A percentile compares a stretch with the other conserved stretches of the same genome.
Conservation (phyloP, 2,113 vertebrate species). For the Notarius lentiginosus region DNA sequence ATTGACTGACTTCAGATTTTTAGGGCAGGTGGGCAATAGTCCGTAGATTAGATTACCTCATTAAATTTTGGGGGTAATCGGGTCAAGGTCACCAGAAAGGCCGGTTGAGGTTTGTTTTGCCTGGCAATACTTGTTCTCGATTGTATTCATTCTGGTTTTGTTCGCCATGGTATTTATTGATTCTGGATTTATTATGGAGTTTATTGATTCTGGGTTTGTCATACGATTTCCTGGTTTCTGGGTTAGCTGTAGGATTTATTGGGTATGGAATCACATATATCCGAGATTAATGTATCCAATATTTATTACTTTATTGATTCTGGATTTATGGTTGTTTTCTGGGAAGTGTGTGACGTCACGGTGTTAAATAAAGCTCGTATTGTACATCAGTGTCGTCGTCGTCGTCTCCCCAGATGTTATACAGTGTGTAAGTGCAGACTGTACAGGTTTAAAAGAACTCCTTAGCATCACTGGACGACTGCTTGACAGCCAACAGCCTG, state of each 20-base stretch:
- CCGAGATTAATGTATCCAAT: neutral
- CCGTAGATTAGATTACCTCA: too few species aligned
- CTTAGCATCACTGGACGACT: neutral
- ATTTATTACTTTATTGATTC: neutral
- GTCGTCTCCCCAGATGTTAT: too few species aligned
- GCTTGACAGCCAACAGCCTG: neutral
- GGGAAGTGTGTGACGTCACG: neutral
- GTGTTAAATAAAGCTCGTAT: neutral
- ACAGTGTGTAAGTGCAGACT: neutral
- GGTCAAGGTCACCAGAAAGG: too few species aligned
- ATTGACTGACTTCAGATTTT: too few species aligned
- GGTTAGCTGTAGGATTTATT: neutral
- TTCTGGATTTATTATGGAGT: neutral
- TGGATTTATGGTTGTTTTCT: neutral
- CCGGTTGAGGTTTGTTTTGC: too few species aligned
- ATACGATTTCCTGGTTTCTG: neutral
- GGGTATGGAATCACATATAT: too few species aligned
- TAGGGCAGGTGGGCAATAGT: too few species aligned
- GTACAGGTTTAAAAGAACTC: neutral
- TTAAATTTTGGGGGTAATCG: too few species aligned
- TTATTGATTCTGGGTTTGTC: neutral
- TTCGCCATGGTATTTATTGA: neutral
- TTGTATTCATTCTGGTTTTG: too few species aligned
- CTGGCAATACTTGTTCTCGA: too few species aligned
- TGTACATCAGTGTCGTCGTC: neutral